These are phyloP conservation scores for Stratiolaelaps scimitus DNA, from an alignment of 1,140 invertebrate genomes.

Conservation along the genomic window DNA sequence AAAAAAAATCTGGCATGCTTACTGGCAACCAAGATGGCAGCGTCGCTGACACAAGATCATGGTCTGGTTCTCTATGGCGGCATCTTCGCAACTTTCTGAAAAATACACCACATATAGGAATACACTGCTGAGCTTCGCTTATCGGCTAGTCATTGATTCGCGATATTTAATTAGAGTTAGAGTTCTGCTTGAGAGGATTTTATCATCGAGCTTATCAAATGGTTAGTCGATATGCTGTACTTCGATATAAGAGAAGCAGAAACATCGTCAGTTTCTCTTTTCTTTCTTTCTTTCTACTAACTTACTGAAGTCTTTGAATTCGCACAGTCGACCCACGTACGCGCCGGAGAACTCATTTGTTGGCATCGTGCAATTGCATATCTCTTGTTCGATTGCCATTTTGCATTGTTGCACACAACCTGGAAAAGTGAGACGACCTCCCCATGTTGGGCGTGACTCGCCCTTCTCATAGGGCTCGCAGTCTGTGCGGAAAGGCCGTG, in stretches of 20 bases:
- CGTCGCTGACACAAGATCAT: background rate
- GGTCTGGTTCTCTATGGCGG: background rate
- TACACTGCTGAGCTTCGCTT: background rate
- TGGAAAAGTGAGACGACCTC: background rate
- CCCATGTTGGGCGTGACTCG: background rate
- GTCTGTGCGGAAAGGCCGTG: constrained; percentile 7
- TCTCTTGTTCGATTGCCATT: background rate
- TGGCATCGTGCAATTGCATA: constrained; percentile 25
- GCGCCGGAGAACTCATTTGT: background rate
- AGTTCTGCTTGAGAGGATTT: too few species aligned
- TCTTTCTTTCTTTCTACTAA: too few species aligned
- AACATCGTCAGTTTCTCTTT: too few species aligned
- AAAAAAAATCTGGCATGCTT: background rate
- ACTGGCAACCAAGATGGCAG: constrained; percentile 13
- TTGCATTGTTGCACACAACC: constrained; percentile 15
- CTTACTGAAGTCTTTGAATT: constrained; percentile 21
- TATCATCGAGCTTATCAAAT: too few species aligned
- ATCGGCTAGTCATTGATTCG: background rate
- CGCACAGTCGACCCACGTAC: background rate
- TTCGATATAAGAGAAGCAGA: too few species aligned
- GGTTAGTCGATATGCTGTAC: too few species aligned
- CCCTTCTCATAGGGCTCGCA: background rate
- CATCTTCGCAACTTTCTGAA: constrained; percentile 16
- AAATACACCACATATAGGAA: background rate
- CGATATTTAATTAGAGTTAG: too few species aligned